Base-by-base conservation (phyloP, 2,113 vertebrate genomes). In the Zosterops hypoxanthus region DNA sequence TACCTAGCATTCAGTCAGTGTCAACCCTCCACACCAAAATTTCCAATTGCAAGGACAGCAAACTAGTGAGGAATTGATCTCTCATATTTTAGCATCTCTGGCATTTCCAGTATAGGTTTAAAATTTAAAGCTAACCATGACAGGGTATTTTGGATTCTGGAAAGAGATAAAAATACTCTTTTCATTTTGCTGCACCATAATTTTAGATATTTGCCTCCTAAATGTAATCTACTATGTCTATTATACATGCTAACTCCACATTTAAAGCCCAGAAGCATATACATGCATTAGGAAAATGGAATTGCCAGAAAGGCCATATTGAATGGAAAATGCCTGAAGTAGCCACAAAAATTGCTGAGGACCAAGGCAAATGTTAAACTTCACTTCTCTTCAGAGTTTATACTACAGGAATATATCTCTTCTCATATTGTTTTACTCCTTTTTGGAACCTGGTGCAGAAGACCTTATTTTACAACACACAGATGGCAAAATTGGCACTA, bases 401-500 rank as follows among this genome's bases (percentile, higher is more conserved):
- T 20, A 6, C 14, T 49, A 47, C 17, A 49, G 19, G 85, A 88
- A 80, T 41, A 41, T 17, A 9, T 16, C 1, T 86, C 78, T 26
- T 77, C 7, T 68, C 5, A 5, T 70, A 69, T 81, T 73, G 20
- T 44, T 82, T 86, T 66, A 44, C 5, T 1, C 9, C 17, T 65
- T 90, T 72, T 66, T 77, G 20, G 59, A 80, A 86, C 11, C 6
- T 56, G 39, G 22, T 68, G n/a, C 21, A 88, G 44, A 75, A 36
- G 41, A 86, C 13, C 14, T 86, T 86, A 16, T 83, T 90, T 77
- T 86, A 34, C 50, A 80, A 57, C 2, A 69, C 66, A 80, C 46
- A 94, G 83, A 94, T 80, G 82, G 71, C 46, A 94, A 92, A 96
- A 95, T 14, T 92, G 80, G 55, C 80, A 80, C 15, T 36, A 31